Conservation (phyloP, 1,140 invertebrate species). For the Microplitis mediator region DNA sequence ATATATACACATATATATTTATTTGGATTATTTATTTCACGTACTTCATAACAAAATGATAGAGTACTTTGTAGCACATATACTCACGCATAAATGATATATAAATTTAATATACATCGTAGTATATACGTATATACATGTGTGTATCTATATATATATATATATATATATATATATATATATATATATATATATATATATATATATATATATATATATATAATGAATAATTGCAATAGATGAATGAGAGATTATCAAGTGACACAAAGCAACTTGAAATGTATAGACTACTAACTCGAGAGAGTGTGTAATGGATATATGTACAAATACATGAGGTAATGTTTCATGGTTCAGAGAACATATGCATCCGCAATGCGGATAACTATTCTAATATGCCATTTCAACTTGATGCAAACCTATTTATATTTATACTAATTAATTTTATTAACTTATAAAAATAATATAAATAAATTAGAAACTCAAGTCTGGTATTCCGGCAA, state of each 20-base stretch:
- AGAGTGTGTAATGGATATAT: slow-evolving; percentile 7
- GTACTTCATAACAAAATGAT: no score
- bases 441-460: no score
- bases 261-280: background rate
- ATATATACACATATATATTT: no score
- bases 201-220: background rate
- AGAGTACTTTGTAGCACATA: no score
- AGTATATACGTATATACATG: background rate
- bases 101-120: no score
- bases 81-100: no score
- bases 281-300: background rate
- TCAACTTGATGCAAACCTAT: background rate
- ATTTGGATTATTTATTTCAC: background rate
- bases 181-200: background rate
- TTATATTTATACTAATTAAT: background rate
- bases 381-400: slow-evolving; percentile 23
- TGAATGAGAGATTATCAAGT: slow-evolving; percentile 26
- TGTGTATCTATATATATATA: slow-evolving; percentile 7
- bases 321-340: slow-evolving; percentile 14
- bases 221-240: slow-evolving; percentile 19
- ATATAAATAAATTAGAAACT: no score
- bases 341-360: slow-evolving; percentile 23
- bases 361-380: slow-evolving; percentile 28
- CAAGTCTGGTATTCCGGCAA: no score
- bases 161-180: background rate